Conservation (phyloP, 1,140 invertebrate genomes). For the Penaeus japonicus region DNA sequence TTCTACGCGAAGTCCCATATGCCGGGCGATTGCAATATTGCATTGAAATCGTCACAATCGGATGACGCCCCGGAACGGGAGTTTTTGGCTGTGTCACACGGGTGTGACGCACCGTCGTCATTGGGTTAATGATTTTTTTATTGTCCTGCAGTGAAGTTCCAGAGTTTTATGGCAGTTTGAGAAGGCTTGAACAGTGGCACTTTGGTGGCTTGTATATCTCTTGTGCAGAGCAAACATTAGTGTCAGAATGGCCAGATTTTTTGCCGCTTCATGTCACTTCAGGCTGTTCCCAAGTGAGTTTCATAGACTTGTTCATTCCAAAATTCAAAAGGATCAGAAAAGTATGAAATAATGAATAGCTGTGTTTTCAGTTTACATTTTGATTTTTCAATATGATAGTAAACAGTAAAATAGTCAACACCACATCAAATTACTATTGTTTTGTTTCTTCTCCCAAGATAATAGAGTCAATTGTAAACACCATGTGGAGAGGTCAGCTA, state of each 20-base stretch:
- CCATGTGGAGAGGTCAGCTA: constrained; percentile 34
- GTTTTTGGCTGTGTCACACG: too few relatives aligned
- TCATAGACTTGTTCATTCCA: background rate
- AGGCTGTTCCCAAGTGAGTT: background rate
- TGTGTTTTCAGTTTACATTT: too few relatives aligned
- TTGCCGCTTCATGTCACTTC: background rate
- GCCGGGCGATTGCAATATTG: too few relatives aligned
- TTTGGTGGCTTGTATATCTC: constrained; percentile 28
- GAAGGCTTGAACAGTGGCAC: constrained; percentile 43
- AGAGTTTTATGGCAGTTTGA: constrained; percentile 42
- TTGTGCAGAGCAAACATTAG: constrained; percentile 2
- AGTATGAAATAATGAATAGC: too few relatives aligned
- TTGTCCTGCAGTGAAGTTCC: constrained; percentile 37
- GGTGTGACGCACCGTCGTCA: too few relatives aligned
- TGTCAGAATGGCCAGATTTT: constrained; percentile 26
- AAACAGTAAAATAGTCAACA: background rate
- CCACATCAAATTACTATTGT: background rate
- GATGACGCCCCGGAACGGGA: too few relatives aligned
- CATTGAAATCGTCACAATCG: too few relatives aligned
- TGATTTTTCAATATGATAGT: too few relatives aligned
- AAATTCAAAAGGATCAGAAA: too few relatives aligned
- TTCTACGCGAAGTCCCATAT: too few relatives aligned
- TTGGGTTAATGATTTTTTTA: background rate
- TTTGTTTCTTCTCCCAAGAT: background rate
- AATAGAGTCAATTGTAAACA: background rate